Percentiles rank a stretch among this genome's conserved stretches.
Conservation (phyloP, 2,797 vertebrate genomes). For the Oreochromis mossambicus region DNA sequence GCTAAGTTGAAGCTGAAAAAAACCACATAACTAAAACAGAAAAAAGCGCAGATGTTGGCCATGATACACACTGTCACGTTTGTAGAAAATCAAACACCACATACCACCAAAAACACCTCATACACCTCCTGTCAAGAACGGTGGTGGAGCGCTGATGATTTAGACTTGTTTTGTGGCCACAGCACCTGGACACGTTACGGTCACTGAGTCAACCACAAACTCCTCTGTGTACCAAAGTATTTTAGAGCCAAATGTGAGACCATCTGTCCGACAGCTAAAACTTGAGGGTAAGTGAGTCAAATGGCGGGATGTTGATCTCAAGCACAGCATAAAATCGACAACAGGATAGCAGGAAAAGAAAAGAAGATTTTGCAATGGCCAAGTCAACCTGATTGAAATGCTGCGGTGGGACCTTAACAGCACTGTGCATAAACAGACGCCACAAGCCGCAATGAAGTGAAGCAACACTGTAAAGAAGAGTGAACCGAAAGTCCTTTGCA, state of each 20-base stretch:
- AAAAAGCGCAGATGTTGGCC: rapidly evolving
- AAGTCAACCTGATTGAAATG: neutral
- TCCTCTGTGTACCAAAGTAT: neutral
- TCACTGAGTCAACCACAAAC: neutral
- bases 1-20: neutral
- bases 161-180: neutral
- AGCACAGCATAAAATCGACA: neutral
- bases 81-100: neutral
- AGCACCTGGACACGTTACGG: neutral
- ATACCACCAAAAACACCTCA: neutral
- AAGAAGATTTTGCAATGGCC: neutral
- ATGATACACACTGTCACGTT: neutral
- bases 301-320: neutral
- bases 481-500: neutral
- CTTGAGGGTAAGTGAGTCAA: neutral
- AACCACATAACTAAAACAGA: neutral
- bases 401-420: neutral
- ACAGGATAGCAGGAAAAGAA: neutral
- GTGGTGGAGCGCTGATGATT: neutral
- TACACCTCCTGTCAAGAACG: neutral
- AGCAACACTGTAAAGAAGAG: neutral
- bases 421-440: neutral
- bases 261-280: neutral
- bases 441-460: neutral
- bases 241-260: neutral